These are phyloP conservation scores for Psylliodes chrysocephalus DNA, from an alignment of 2,888 invertebrate genomes.

Conservation along the genomic window DNA sequence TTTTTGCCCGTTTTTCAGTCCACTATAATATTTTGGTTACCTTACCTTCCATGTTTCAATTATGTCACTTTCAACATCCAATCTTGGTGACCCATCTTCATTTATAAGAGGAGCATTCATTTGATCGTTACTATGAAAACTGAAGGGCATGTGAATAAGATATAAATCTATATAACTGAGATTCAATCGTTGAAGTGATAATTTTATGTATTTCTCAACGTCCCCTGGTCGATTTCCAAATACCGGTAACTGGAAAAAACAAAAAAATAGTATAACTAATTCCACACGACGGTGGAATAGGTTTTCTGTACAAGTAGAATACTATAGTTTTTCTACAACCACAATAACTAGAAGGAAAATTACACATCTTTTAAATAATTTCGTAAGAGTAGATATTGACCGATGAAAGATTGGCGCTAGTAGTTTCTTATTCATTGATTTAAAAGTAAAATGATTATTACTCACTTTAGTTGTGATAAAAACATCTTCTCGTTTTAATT, in stretches of 20 bases:
- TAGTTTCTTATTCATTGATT: too few species aligned
- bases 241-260: conserved; percentile 71
- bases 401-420: too few species aligned
- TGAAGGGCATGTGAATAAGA: conserved; percentile 81
- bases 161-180: conserved; percentile 81
- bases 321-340: too few species aligned
- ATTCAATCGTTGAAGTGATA: conserved; percentile 73
- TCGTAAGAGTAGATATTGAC: too few species aligned
- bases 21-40: too few species aligned
- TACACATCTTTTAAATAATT: too few species aligned
- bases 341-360: too few species aligned
- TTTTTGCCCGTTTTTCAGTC: too few species aligned
- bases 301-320: too few species aligned
- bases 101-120: conserved; percentile 69
- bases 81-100: conserved; percentile 69
- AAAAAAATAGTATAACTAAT: too few species aligned
- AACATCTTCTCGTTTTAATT: conserved; percentile 75
- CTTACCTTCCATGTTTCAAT: conserved; percentile 76
- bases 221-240: conserved; percentile 75
- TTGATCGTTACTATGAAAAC: conserved; percentile 69
- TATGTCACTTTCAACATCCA: conserved; percentile 74
- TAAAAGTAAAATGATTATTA: too few species aligned
- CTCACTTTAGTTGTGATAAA: conserved; percentile 85
- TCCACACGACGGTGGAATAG: too few species aligned
- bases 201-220: conserved; percentile 73